phyloP scores from a whole-genome alignment of 1,140 invertebrate species.

The Drosophila chauvacae region DNA sequence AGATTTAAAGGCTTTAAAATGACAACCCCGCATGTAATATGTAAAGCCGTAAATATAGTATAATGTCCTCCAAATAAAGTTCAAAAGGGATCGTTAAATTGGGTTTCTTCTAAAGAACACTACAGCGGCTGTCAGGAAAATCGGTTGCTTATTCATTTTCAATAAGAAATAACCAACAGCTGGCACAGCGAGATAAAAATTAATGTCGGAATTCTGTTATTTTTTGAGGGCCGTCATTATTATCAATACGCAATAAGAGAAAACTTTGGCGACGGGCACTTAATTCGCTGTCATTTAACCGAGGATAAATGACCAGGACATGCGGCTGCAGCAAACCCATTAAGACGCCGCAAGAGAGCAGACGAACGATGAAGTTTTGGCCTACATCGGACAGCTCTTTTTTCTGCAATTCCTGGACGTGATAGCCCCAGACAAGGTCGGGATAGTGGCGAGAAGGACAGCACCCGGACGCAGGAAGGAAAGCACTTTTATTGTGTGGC shows the following conservation, averaged over 20 bases:
- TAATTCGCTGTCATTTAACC: constrained; percentile 77
- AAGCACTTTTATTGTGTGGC: constrained; percentile 73
- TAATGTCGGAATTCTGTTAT: constrained; percentile 57
- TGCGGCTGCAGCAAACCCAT: constrained; percentile 58
- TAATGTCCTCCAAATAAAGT: not conserved
- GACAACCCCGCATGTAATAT: too few species aligned
- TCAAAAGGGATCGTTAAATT: not conserved
- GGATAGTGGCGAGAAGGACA: constrained; percentile 14
- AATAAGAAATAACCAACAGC: constrained; percentile 41
- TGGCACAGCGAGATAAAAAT: constrained; percentile 71
- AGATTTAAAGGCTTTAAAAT: not conserved
- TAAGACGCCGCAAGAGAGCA: constrained; percentile 37
- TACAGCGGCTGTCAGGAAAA: not conserved
- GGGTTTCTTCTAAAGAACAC: not conserved
- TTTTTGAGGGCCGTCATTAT: constrained; percentile 66
- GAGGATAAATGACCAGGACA: constrained; percentile 70
- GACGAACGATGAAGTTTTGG: constrained; percentile 42
- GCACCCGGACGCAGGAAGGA: not conserved
- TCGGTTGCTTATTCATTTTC: constrained; percentile 17
- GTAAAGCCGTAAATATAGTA: not conserved
- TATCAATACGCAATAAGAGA: constrained; percentile 73
- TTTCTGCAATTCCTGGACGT: constrained; percentile 42
- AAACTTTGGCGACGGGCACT: constrained; percentile 54
- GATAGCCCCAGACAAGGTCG: constrained; percentile 13
- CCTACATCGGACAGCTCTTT: constrained; percentile 35